A percentile compares a stretch with the other conserved stretches of the same genome.
Conservation (phyloP, 2,113 vertebrate species). For the Brienomyrus brachyistius region DNA sequence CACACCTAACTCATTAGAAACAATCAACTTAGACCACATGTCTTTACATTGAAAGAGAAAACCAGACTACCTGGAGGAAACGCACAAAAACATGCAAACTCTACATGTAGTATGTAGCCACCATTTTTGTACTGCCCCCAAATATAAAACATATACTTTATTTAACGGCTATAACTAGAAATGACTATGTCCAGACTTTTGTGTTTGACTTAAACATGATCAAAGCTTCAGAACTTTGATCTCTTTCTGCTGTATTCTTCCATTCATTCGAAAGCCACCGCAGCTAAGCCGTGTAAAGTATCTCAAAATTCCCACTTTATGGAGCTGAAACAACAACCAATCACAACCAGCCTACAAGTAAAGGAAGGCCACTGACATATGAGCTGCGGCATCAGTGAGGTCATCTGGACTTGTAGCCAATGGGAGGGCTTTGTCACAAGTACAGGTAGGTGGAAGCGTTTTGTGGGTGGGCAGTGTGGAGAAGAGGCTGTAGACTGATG, state of each 20-base stretch:
- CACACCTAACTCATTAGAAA: background rate
- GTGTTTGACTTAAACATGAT: background rate
- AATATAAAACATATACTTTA: background rate
- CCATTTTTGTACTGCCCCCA: background rate
- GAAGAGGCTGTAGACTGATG: constrained; percentile 36
- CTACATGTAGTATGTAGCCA: background rate
- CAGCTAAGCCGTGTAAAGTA: background rate
- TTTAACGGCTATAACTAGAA: background rate
- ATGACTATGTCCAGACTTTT: background rate
- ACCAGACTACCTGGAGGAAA: background rate
- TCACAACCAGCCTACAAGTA: background rate
- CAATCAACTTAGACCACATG: background rate
- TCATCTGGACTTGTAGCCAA: constrained; percentile 28
- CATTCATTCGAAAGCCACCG: constrained; percentile 22
- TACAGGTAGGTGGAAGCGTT: constrained; percentile 56
- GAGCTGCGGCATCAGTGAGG: constrained; percentile 15
- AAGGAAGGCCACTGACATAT: constrained; percentile 22
- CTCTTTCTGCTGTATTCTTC: background rate
- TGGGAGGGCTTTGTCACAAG: constrained; percentile 22
- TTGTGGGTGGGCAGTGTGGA: constrained; percentile 49
- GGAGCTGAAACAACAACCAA: constrained; percentile 22
- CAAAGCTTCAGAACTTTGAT: background rate
- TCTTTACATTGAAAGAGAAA: background rate
- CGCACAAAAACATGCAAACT: background rate
- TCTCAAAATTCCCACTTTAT: constrained; percentile 12